Evolutionary conservation across 2,888 invertebrate species (phyloP), one percentile per base, ranked within the genome.

Genomic region (Toxonevra muliebris): DNA sequence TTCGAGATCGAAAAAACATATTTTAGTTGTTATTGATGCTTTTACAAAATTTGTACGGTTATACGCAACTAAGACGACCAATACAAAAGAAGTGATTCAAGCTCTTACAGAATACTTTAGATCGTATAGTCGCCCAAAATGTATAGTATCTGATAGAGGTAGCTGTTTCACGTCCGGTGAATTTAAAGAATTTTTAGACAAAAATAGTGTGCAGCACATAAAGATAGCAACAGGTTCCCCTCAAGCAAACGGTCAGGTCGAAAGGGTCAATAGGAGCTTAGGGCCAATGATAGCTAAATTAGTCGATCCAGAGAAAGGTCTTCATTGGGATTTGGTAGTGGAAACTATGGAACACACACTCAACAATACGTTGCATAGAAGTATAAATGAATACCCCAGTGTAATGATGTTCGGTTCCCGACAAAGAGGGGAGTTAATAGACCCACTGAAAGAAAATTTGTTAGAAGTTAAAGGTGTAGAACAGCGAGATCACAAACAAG

Each of bases 191-290:
- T 75, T 72, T 69, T 58, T 73, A 45, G 20, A 53, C 5, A 52
- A 60, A 10, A 61, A 69, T 17, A 68, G 68, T 20, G 57, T 75
- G 12, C 17, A 61, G 30, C 73, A 74, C 20, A 45, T 71, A 10
- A 69, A 67, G 17, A 62, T 74, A 1, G 72, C 74, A 3, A 72
- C 70, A 3, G 72, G 66, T 9, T 73, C 72, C 7, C 72, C 73
- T 10, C 73, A 74, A 52, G 70, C 75, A 3, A 74, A 77, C 48
- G 75, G 75, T 0, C 75, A 73, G 15, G 75, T 75, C 0, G 75
- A 77, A 62, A 68, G 74, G 40, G 66, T 75, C 0, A 76, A 75
- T 48, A 68, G 72, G 17, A 69, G 54, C 10, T n/a, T 76, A 2
- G 65, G 54, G 0, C 69, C 76, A 30, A 75, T 75, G 74, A 69